Conservation (phyloP, 2,113 vertebrate species). For the Passer montanus region DNA sequence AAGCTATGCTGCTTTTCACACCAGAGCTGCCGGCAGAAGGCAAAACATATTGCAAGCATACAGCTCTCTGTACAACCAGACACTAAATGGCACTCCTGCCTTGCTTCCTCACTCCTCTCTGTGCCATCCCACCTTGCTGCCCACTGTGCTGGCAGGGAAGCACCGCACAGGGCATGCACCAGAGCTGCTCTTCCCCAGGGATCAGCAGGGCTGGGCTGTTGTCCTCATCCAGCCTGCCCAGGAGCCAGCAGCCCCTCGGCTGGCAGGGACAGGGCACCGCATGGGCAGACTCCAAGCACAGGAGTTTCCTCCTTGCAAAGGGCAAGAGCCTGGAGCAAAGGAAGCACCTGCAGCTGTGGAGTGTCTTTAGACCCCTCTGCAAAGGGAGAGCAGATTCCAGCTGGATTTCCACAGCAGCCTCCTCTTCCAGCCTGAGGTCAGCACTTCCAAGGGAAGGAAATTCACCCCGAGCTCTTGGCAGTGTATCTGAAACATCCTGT, state of each 20-base stretch:
- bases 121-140: neutral
- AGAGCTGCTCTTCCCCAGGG: neutral
- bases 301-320: neutral
- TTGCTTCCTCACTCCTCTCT: neutral
- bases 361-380: neutral
- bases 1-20: slow-evolving; percentile 65
- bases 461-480: neutral
- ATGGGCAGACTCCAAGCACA: accelerated
- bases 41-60: slow-evolving; percentile 58
- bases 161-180: accelerated
- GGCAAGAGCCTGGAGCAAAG: neutral
- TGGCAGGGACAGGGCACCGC: neutral
- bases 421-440: neutral
- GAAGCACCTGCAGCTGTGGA: neutral
- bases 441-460: slow-evolving; percentile 13
- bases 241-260: neutral
- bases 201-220: neutral
- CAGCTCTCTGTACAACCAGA: slow-evolving; percentile 17
- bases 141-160: neutral
- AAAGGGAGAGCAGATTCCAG: neutral
- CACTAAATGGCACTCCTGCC: slow-evolving; percentile 50
- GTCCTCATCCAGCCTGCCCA: neutral
- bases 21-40: slow-evolving; percentile 52
- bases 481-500: neutral
- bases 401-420: neutral